Evolutionary conservation across 2,113 vertebrate species (phyloP).

Genomic region (Monopterus albus): DNA sequence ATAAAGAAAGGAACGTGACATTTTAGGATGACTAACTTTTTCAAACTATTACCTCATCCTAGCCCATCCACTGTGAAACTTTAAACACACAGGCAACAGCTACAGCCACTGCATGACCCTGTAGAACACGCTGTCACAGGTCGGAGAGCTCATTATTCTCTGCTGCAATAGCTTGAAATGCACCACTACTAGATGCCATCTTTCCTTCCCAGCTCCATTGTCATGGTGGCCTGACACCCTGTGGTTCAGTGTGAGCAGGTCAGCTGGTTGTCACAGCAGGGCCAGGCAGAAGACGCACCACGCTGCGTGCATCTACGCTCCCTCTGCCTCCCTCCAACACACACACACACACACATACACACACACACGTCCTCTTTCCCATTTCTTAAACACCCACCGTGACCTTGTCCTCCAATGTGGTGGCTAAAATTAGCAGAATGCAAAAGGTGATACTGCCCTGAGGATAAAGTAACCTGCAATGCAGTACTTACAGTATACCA

Average conservation of each 20-base stretch:
- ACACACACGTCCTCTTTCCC: too few species aligned
- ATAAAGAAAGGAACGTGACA: not conserved
- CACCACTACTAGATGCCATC: constrained; percentile 20
- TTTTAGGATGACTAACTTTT: constrained; percentile 5
- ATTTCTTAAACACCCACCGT: constrained; percentile 27
- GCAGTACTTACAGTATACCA: constrained; percentile 21
- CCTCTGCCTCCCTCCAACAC: not conserved
- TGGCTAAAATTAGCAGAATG: constrained; percentile 60
- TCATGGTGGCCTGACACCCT: constrained; percentile 45
- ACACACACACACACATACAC: too few species aligned
- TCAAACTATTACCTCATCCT: constrained; percentile 29
- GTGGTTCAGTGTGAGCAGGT: constrained; percentile 30
- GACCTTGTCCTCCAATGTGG: constrained; percentile 55
- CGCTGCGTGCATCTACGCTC: constrained; percentile 4
- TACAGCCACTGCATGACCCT: constrained; percentile 13
- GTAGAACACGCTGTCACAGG: constrained; percentile 8
- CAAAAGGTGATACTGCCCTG: constrained; percentile 29
- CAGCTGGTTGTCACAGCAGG: constrained; percentile 38
- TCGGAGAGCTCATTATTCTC: constrained; percentile 47
- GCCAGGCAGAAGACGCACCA: constrained; percentile 11
- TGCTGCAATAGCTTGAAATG: constrained; percentile 54
- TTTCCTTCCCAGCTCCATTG: constrained; percentile 19
- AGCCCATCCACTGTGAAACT: not conserved
- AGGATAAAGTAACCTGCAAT: constrained; percentile 58
- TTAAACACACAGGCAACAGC: not conserved